phyloP scores from a whole-genome alignment of 2,113 vertebrate species.

The Colaptes auratus region DNA sequence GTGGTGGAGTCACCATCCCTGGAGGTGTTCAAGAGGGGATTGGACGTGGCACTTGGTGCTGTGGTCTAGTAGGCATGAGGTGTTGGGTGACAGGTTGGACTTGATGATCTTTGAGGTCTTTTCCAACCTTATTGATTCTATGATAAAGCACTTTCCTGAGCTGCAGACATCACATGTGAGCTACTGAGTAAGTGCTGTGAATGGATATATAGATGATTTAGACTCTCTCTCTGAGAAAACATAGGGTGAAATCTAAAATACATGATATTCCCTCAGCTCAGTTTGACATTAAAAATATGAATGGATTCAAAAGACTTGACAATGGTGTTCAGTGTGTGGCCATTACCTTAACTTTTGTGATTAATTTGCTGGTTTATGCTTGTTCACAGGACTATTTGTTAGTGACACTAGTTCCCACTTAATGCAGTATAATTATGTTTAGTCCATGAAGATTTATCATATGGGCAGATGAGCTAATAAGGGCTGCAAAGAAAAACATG shows the following conservation, averaged over 20 bases:
- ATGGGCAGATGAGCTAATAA: background rate
- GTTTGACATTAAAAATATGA: slow-evolving; percentile 3
- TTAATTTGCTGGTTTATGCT: background rate
- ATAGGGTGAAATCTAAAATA: background rate
- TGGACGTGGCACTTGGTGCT: too few relatives aligned
- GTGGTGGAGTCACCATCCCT: too few relatives aligned
- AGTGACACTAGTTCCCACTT: background rate
- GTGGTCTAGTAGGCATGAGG: too few relatives aligned
- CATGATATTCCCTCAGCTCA: background rate
- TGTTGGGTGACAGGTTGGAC: too few relatives aligned
- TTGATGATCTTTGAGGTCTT: too few relatives aligned
- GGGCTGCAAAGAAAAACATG: background rate
- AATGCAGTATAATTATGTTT: background rate
- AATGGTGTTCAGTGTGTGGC: background rate
- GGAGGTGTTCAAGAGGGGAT: too few relatives aligned
- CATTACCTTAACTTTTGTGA: background rate
- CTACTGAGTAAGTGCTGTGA: background rate
- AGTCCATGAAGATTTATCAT: background rate
- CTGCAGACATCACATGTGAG: background rate
- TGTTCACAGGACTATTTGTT: background rate
- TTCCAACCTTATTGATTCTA: too few relatives aligned
- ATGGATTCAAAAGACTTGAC: background rate
- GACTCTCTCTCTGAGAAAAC: background rate
- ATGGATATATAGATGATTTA: background rate
- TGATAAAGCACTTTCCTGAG: background rate